phyloP scores from a whole-genome alignment of 2,888 invertebrate species.

The Fragum fragum region DNA sequence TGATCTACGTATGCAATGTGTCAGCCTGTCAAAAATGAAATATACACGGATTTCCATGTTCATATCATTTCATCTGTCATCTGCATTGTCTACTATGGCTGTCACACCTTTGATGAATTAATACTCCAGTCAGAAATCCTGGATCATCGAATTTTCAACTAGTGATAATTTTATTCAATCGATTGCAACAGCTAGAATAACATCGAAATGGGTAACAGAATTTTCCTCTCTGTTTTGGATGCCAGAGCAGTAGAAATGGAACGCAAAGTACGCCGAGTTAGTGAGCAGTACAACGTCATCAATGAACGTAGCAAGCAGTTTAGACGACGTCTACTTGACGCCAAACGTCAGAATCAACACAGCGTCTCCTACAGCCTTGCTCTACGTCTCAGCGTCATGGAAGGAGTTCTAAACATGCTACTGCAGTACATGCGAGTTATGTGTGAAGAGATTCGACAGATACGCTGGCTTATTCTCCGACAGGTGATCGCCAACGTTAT shows the following conservation, averaged over 20 bases:
- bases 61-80: no score
- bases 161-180: neutral
- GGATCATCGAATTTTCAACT: no score
- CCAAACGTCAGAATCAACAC: conserved; percentile 20
- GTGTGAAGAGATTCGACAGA: conserved; percentile 38
- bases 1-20: no score
- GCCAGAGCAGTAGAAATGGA: conserved; percentile 2
- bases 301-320: conserved; percentile 18
- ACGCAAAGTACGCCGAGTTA: conserved; percentile 25
- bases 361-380: conserved; percentile 42
- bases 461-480: conserved; percentile 44
- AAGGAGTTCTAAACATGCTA: conserved; percentile 51
- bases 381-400: conserved; percentile 46
- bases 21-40: no score
- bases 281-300: conserved; percentile 29
- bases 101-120: no score
- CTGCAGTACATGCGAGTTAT: conserved; percentile 28
- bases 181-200: neutral
- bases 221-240: neutral
- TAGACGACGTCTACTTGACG: conserved; percentile 21
- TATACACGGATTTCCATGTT: no score
- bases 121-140: no score
- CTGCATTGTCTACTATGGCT: no score
- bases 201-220: neutral
- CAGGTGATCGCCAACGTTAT: conserved; percentile 35